Evolutionary conservation across 1,140 invertebrate genomes (phyloP).

Genomic region (Saccostrea echinata): DNA sequence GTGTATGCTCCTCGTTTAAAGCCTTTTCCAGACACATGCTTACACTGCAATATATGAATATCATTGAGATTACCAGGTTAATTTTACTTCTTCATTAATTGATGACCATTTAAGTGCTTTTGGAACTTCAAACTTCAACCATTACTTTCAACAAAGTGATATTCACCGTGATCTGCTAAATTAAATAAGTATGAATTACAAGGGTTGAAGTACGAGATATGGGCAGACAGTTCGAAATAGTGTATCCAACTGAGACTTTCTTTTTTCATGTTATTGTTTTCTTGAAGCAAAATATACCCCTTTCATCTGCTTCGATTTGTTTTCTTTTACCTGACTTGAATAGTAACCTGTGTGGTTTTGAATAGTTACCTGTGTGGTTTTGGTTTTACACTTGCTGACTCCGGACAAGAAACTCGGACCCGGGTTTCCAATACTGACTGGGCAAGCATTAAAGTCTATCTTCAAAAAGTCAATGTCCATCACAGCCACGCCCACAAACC

Average conservation of each 20-base stretch:
- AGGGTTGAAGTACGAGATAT: too few relatives aligned
- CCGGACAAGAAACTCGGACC: slow-evolving; percentile 70
- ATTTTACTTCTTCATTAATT: neutral
- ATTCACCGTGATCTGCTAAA: too few relatives aligned
- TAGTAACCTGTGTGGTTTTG: neutral
- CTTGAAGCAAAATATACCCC: too few relatives aligned
- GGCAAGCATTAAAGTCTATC: slow-evolving; percentile 70
- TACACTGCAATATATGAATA: slow-evolving; percentile 86
- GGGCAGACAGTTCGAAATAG: too few relatives aligned
- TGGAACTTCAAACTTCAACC: too few relatives aligned
- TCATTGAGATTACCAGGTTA: neutral
- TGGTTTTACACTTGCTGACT: slow-evolving; percentile 63
- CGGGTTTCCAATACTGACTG: slow-evolving; percentile 68
- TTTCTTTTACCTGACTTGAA: too few relatives aligned
- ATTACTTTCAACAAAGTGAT: too few relatives aligned
- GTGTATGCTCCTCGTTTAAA: slow-evolving; percentile 97
- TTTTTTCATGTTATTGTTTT: too few relatives aligned
- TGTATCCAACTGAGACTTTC: too few relatives aligned
- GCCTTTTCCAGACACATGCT: slow-evolving; percentile 94
- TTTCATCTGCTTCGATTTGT: too few relatives aligned
- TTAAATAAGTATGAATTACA: too few relatives aligned
- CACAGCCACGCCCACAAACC: slow-evolving; percentile 65
- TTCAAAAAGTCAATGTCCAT: slow-evolving; percentile 69
- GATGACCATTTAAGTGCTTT: too few relatives aligned
- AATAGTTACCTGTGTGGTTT: slow-evolving; percentile 63